Evolutionary conservation across 2,888 invertebrate genomes (phyloP).

Genomic region (Plemyria rubiginata): DNA sequence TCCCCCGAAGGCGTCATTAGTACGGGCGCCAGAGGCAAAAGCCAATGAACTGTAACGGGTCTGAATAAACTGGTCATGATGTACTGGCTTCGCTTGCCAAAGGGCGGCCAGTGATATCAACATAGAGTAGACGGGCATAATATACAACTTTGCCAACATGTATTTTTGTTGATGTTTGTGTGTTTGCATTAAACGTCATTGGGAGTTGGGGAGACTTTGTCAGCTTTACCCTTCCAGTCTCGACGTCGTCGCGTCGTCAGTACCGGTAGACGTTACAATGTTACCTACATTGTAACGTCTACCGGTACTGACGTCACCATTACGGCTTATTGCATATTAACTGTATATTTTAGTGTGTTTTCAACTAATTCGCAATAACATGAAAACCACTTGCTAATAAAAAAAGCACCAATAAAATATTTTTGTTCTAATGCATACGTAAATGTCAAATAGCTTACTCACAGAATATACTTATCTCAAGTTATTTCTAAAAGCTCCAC

Average conservation of each 20-base stretch:
- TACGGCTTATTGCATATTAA: no score
- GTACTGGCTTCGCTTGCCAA: constrained; percentile 67
- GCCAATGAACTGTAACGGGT: constrained; percentile 62
- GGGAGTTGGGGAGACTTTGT: constrained; percentile 22
- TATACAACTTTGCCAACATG: constrained; percentile 40
- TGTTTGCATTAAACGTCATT: constrained; percentile 38
- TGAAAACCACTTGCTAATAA: constrained; percentile 1
- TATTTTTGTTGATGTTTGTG: constrained; percentile 38
- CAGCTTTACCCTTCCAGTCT: no score
- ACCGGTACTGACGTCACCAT: no score
- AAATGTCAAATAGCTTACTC: no score
- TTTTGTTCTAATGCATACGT: no score
- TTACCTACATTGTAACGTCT: no score
- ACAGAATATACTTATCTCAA: no score
- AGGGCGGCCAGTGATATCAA: constrained; percentile 60
- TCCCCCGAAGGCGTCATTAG: constrained; percentile 46
- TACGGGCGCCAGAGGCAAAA: constrained; percentile 45
- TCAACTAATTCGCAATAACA: no score
- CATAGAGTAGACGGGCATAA: constrained; percentile 44
- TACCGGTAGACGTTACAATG: background rate
- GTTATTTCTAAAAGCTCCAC: constrained; percentile 37
- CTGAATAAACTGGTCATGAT: constrained; percentile 51
- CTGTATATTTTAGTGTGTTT: no score
- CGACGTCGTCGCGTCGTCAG: constrained; percentile 9
- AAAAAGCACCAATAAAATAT: background rate